Conservation (phyloP, 2,113 vertebrate genomes). For the Eublepharis macularius region DNA sequence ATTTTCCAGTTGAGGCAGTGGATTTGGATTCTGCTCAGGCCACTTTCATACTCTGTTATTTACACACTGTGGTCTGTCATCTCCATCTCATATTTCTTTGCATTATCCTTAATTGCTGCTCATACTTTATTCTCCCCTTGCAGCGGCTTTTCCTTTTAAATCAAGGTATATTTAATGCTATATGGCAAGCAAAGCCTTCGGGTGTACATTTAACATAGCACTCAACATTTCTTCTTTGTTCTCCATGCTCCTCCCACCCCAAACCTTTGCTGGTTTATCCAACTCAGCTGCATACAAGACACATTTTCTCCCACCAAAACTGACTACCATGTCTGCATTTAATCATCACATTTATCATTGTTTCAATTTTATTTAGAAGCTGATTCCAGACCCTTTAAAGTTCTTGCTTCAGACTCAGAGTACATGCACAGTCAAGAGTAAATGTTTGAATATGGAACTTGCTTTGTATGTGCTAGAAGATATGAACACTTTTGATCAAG, state of each 20-base stretch:
- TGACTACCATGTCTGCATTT: neutral
- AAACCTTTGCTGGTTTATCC: neutral
- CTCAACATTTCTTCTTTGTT: slow-evolving; percentile 7
- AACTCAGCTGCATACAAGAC: slow-evolving; percentile 11
- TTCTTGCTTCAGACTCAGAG: neutral
- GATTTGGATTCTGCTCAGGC: neutral
- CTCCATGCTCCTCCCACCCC: neutral
- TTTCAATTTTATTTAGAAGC: neutral
- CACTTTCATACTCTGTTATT: neutral
- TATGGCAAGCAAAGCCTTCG: neutral
- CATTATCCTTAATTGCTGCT: neutral
- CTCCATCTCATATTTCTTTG: neutral
- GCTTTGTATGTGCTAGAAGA: neutral
- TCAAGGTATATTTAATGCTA: neutral
- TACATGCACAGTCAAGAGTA: neutral
- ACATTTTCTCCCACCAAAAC: neutral
- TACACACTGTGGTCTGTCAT: neutral
- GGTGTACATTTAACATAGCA: neutral
- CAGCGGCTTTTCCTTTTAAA: neutral
- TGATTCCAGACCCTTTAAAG: neutral
- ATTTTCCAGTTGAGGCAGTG: neutral
- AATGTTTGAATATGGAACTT: neutral
- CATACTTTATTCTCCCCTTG: neutral
- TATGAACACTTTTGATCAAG: neutral
- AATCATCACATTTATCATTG: neutral